phyloP scores from a whole-genome alignment of 2,888 invertebrate species.

The Temnothorax ravouxi region DNA sequence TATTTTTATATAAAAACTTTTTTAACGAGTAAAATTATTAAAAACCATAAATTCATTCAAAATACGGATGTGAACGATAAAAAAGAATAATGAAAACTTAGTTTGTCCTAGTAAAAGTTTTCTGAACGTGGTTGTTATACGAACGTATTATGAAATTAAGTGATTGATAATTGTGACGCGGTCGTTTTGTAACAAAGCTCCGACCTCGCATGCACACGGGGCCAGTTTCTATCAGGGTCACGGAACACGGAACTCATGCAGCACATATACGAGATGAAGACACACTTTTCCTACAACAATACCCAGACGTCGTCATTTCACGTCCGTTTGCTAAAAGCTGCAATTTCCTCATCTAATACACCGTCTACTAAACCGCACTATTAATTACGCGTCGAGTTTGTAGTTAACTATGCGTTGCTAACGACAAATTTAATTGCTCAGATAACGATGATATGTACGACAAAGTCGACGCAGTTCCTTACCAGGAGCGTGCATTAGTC shows the following conservation, averaged over 20 bases:
- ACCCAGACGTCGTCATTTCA: constrained; percentile 73
- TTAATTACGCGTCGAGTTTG: constrained; percentile 31
- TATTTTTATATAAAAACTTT: no score
- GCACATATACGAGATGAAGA: constrained; percentile 81
- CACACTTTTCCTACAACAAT: constrained; percentile 85
- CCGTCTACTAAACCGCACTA: constrained; percentile 46
- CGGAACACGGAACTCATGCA: constrained; percentile 85
- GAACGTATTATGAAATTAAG: constrained; percentile 34
- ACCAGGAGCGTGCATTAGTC: not conserved
- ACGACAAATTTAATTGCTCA: not conserved
- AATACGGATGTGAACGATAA: not conserved
- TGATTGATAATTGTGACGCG: constrained; percentile 16
- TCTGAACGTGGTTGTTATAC: not conserved
- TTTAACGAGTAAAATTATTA: not conserved
- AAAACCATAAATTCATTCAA: not conserved
- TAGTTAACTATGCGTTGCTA: not conserved
- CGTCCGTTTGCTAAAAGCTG: constrained; percentile 65
- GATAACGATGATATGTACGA: not conserved
- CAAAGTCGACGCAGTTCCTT: not conserved
- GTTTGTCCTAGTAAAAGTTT: not conserved
- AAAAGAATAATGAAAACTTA: not conserved
- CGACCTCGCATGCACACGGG: constrained; percentile 41
- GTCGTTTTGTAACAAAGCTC: constrained; percentile 34
- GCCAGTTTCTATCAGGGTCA: constrained; percentile 83
- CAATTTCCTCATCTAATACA: constrained; percentile 77